Base-by-base conservation (phyloP, 2,888 invertebrate genomes). In the Drosophila greeni region DNA sequence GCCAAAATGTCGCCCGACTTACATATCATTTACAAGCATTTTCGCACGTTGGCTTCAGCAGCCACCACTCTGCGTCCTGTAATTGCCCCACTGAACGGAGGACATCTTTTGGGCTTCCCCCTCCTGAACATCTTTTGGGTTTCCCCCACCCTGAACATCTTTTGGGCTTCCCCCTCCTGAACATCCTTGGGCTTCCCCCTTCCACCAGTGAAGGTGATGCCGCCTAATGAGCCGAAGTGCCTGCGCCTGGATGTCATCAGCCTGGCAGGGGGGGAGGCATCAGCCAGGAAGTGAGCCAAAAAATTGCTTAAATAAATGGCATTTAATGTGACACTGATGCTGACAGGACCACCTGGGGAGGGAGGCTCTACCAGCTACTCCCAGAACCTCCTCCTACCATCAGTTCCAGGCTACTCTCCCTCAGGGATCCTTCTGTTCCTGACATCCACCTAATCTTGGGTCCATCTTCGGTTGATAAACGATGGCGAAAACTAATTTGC, bases 281-380 rank as follows among this genome's bases (percentile, higher is more conserved):
- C 66, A 54, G 71, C 59, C 78, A 72, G 80, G 80, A 81, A 81
- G 82, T 80, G 79, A 77, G 78, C 78, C 80, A 80, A 82, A 77
- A 80, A 82, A 82, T 81, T 76, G 82, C 77, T 72, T 80, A 73
- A 82, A 80, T 82, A 81, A 81, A 81, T 81, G 82, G 72, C 82
- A 82, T 79, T 79, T 79, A 80, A 80, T 80, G 80, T 75, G 82
- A 76, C 70, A 73, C 71, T 72, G 71, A 65, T 56, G 70, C 33
- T 68, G 72, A 64, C 72, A 75, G 76, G 33, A 8, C 51, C 60
- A 45, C 60, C 51, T 42, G 53, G 40, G 53, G n/a, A n/a, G n/a
- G n/a, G n/a, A n/a, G n/a, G n/a, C n/a, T n/a, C n/a, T n/a, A 9
- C 29, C 16, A 8, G 20, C 37, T 7, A 14, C 18, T 12, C 18